Evolutionary conservation across 2,888 invertebrate genomes (phyloP).

Genomic region (Chaitophorus viminalis): DNA sequence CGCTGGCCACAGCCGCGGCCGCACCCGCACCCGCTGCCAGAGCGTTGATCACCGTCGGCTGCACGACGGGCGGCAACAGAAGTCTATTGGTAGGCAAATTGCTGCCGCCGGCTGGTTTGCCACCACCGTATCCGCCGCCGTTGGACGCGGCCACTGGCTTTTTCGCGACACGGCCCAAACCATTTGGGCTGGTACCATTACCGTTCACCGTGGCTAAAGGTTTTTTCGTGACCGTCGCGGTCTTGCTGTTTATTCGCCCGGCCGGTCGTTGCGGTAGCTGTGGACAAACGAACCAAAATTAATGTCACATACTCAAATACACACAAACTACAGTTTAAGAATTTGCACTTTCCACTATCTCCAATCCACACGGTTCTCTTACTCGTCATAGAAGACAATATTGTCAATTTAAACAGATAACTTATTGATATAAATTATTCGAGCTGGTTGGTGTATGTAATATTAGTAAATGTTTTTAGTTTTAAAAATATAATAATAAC

Average conservation of each 20-base stretch:
- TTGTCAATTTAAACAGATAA: too few relatives aligned
- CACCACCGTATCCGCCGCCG: background rate
- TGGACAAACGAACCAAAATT: background rate
- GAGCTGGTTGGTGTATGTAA: too few relatives aligned
- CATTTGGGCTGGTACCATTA: background rate
- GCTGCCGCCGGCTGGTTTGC: background rate
- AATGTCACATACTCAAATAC: too few relatives aligned
- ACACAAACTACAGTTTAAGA: too few relatives aligned
- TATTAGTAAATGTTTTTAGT: too few relatives aligned
- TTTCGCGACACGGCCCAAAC: background rate
- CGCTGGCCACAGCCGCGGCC: constrained; percentile 49
- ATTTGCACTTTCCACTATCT: too few relatives aligned
- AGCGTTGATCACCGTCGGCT: constrained; percentile 36
- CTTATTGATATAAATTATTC: too few relatives aligned
- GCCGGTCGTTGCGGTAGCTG: background rate
- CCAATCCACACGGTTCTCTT: too few relatives aligned
- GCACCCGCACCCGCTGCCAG: constrained; percentile 31
- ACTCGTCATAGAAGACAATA: too few relatives aligned
- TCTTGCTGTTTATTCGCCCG: background rate
- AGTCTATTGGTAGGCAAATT: background rate
- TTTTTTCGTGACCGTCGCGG: background rate
- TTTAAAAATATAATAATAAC: too few relatives aligned
- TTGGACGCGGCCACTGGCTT: background rate
- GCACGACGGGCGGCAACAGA: constrained; percentile 41
- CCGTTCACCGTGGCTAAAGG: constrained; percentile 8